phyloP scores from a whole-genome alignment of 1,140 invertebrate genomes.

The Whitmania pigra region DNA sequence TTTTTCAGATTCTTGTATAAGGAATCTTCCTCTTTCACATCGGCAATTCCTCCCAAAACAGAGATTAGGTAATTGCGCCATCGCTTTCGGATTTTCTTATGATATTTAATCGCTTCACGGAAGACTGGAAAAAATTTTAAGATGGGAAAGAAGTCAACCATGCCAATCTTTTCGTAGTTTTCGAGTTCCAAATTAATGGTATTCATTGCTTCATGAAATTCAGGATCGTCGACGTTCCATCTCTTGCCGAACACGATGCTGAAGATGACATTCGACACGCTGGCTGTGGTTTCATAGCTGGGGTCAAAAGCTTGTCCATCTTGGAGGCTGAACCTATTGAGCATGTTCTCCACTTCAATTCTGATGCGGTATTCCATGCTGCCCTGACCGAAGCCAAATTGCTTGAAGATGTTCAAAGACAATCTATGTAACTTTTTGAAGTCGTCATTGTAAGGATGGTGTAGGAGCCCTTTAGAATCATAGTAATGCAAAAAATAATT shows the following conservation, averaged over 20 bases:
- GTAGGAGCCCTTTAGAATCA: not conserved
- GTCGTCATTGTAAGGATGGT: not conserved
- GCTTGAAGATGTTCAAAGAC: not conserved
- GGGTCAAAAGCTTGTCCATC: not conserved
- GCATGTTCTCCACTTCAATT: not conserved
- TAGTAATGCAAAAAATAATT: not conserved
- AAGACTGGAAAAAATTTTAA: not conserved
- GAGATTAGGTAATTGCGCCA: not conserved
- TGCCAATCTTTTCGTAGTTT: not conserved
- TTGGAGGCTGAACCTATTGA: not conserved
- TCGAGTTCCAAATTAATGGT: not conserved
- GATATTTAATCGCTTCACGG: not conserved
- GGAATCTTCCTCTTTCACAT: not conserved
- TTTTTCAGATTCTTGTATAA: too few species aligned
- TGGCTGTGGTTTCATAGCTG: not conserved
- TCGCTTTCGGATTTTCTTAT: too few species aligned
- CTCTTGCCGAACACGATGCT: not conserved
- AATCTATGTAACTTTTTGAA: constrained; percentile 12
- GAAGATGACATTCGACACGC: not conserved
- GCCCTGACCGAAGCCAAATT: constrained; percentile 9
- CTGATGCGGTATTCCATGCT: not conserved
- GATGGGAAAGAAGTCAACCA: not conserved
- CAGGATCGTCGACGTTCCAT: not conserved
- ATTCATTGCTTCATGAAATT: not conserved
- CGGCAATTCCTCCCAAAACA: not conserved